Evolutionary conservation across 2,113 vertebrate genomes (phyloP).

Genomic region (Tenrec ecaudatus): DNA sequence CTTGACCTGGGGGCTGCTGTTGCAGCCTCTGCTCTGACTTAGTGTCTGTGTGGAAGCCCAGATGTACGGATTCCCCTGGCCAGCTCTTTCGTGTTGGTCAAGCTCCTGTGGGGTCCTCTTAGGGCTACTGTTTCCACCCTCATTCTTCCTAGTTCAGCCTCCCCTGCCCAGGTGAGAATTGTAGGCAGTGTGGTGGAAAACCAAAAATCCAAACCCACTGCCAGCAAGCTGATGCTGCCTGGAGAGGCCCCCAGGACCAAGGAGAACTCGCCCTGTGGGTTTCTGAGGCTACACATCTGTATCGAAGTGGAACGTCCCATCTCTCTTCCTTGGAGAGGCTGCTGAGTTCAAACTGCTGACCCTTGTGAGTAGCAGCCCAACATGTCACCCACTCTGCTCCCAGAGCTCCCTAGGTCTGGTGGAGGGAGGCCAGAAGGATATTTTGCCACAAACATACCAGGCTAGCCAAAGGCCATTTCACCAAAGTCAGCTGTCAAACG

Average conservation of each 20-base stretch:
- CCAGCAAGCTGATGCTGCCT: too few species aligned
- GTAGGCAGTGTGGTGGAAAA: too few species aligned
- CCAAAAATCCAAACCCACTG: too few species aligned
- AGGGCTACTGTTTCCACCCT: neutral
- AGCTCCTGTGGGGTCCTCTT: too few species aligned
- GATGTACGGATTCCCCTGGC: neutral
- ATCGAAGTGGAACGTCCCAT: too few species aligned
- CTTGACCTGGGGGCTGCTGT: neutral
- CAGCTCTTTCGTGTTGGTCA: neutral
- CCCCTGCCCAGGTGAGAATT: neutral
- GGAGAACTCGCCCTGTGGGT: too few species aligned
- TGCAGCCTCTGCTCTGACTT: neutral
- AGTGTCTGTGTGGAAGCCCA: neutral
- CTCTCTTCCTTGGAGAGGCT: too few species aligned
- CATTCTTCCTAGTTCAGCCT: neutral
- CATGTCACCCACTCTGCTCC: too few species aligned
- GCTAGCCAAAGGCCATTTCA: neutral
- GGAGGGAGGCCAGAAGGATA: neutral
- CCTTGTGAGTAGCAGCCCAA: too few species aligned
- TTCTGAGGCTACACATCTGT: too few species aligned
- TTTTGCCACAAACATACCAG: neutral
- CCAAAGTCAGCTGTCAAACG: neutral
- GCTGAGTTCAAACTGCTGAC: too few species aligned
- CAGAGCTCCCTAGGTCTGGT: neutral
- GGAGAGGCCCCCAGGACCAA: too few species aligned